Evolutionary conservation across 2,113 vertebrate species (phyloP), one percentile per base, ranked within the genome.

Genomic region (Zosterops borbonicus): DNA sequence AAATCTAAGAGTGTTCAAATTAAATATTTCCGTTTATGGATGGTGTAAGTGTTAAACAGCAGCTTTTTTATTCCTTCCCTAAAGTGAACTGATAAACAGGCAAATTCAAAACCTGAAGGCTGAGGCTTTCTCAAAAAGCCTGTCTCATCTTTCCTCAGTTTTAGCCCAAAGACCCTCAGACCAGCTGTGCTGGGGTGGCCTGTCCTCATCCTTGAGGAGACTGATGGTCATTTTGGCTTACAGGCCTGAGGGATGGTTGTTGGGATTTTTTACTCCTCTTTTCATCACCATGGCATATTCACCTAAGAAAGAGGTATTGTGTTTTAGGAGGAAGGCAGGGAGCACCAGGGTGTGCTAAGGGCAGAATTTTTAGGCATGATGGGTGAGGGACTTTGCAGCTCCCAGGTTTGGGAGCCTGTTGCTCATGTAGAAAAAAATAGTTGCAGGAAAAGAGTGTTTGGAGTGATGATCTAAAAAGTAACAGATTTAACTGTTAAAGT

Each of bases 201-300:
- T 14, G 11, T 25, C 3, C 16, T 17, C 46, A 2, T 42, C 21
- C 41, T 4, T 9, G 28, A 62, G 25, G 33, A 23, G 35, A 7
- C 10, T 27, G 46, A 8, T 11, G 9, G 9, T 24, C 8, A 6
- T 63, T 82, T 58, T 24, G 75, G 11, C 25, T 58, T 24, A 1
- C 8, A 28, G 19, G 15, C 14, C 8, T 22, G 5, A 10, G 19
- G 4, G 6, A 17, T 35, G 55, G 9, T 2, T 49, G 4, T 5
- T 28, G 42, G 33, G 4, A 3, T 39, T 64, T 73, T 49, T n/a
- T 1, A 3, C 22, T 70, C 25, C 14, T 35, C 19, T 64, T 60
- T 41, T 50, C 6, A 1, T 68, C 28, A 4, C 21, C 35, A 3
- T 23, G 33, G 11, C 29, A 14, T 0, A 0, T 19, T 87, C 69